Percentiles rank a stretch among this genome's conserved stretches.
These are phyloP conservation scores for Benitochromis conjunctus DNA, from an alignment of 2,113 vertebrate species.

Conservation along the genomic window DNA sequence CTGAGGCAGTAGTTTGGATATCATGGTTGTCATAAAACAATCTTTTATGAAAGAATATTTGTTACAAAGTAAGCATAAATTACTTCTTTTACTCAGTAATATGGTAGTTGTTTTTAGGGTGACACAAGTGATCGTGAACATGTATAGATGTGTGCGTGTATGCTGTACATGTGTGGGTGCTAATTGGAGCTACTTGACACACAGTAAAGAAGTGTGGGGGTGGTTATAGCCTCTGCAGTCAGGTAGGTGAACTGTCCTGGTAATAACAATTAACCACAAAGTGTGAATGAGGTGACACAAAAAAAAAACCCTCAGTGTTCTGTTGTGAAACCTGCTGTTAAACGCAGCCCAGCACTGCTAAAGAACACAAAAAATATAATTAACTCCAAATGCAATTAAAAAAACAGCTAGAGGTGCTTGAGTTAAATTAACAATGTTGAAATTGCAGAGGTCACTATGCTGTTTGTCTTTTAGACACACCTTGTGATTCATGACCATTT, in stretches of 20 bases:
- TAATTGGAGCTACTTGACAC: background rate
- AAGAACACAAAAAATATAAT: background rate
- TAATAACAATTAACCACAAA: background rate
- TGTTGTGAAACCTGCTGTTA: background rate
- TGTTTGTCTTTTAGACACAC: background rate
- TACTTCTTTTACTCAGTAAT: background rate
- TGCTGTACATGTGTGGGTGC: background rate
- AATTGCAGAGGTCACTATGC: background rate
- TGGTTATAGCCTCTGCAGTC: background rate
- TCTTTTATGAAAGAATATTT: background rate
- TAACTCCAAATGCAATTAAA: background rate
- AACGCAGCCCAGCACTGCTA: background rate
- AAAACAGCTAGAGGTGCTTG: background rate
- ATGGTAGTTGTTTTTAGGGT: background rate
- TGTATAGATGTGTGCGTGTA: background rate
- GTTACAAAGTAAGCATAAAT: background rate
- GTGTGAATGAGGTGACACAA: background rate
- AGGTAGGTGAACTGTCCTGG: background rate
- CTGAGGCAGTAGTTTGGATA: background rate
- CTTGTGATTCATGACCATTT: background rate
- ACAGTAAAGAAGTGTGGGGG: background rate
- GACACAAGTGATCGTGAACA: background rate
- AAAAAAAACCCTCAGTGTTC: accelerated
- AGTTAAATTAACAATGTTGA: background rate
- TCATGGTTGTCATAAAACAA: background rate